These are phyloP conservation scores for Aquatica leii DNA, from an alignment of 2,888 invertebrate species.

Conservation along the genomic window DNA sequence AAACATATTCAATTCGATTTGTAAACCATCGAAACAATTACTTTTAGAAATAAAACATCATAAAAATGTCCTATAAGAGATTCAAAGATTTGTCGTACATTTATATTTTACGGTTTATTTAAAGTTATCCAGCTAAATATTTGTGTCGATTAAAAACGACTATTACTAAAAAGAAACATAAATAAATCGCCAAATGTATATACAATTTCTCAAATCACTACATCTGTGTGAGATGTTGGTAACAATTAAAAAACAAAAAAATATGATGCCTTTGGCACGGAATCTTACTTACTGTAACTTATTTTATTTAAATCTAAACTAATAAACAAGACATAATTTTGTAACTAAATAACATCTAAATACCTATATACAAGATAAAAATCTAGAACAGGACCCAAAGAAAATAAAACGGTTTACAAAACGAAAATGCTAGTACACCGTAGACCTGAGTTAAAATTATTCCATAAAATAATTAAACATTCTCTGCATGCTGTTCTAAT, in stretches of 20 bases:
- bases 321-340: background rate
- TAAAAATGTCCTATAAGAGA: slow-evolving; percentile 7
- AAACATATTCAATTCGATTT: background rate
- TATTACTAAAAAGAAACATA: no score
- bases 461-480: slow-evolving; percentile 1
- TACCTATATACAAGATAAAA: slow-evolving; percentile 22
- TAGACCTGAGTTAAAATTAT: slow-evolving; percentile 15
- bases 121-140: no score
- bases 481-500: slow-evolving; percentile 20
- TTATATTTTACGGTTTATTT: background rate
- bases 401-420: slow-evolving; percentile 5
- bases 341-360: background rate
- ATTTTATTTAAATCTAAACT: slow-evolving; percentile 1
- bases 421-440: background rate
- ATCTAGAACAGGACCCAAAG: slow-evolving; percentile 23
- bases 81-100: background rate
- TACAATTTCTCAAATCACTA: slow-evolving; percentile 16
- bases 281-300: slow-evolving; percentile 33
- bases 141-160: background rate
- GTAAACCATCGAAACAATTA: background rate
- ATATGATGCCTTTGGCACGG: slow-evolving; percentile 52
- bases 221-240: slow-evolving; percentile 16
- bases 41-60: background rate
- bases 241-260: slow-evolving; percentile 29
- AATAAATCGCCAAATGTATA: slow-evolving; percentile 18